These are phyloP conservation scores for Glomeris maerens DNA, from an alignment of 1,140 invertebrate species.

Conservation along the genomic window DNA sequence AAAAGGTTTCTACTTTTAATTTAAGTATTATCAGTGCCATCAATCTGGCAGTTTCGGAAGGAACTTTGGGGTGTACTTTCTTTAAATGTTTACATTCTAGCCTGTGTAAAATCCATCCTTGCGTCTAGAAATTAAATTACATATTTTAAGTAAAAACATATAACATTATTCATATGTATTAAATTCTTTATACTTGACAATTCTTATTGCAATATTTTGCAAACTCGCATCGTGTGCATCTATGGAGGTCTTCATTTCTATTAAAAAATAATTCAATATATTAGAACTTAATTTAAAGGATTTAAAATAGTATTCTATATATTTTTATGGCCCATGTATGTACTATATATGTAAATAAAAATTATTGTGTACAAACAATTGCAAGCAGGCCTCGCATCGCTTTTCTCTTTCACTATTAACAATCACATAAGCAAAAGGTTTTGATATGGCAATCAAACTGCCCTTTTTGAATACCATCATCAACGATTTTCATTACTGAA, in stretches of 20 bases:
- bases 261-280: conserved; percentile 1
- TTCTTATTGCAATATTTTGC: conserved; percentile 14
- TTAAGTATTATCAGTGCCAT: conserved; percentile 8
- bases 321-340: background rate
- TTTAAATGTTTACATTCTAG: conserved; percentile 6
- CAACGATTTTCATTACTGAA: background rate
- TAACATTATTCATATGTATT: background rate
- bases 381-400: conserved; percentile 4
- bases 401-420: background rate
- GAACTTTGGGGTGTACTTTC: conserved; percentile 1
- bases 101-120: conserved; percentile 6
- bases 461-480: conserved; percentile 7
- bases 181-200: conserved; percentile 13
- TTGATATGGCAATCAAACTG: conserved; percentile 6
- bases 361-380: conserved; percentile 3
- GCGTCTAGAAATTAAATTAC: conserved; percentile 2
- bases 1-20: conserved; percentile 7
- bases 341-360: background rate
- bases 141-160: background rate
- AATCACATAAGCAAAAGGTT: conserved; percentile 10
- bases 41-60: conserved; percentile 1
- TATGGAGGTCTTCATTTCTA: conserved; percentile 10
- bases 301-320: background rate
- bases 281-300: conserved; percentile 1
- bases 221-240: conserved; percentile 13